Base-by-base conservation (phyloP, 2,888 invertebrate species). In the Dione juno region DNA sequence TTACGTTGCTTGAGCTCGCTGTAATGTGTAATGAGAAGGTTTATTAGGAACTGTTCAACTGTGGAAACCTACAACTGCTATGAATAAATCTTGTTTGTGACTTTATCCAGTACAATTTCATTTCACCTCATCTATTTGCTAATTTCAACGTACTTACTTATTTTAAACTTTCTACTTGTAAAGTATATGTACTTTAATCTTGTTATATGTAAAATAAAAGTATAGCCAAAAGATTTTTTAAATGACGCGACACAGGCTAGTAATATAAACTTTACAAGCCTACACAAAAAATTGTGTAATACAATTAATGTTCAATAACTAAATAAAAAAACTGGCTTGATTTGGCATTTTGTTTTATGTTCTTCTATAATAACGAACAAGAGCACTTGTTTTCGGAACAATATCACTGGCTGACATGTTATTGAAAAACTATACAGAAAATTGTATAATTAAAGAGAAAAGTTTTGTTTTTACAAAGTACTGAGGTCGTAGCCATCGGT, bases 41-140 rank as follows among this genome's bases (percentile, higher is more conserved):
- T 61, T 28, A 45, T 61, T 61, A n/a, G n/a, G 10, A 1, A 28
- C n/a, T n/a, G 43, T 61, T 61, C 45, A 57, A 57, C 54, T 61
- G 41, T 59, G n/a, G 28, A 61, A 28, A 50, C 9, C 11, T 57
- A 57, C 37, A 37, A 57, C n/a, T 57, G 16, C 54, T 10, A 11
- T 57, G 16, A 16, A 54, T 54, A 10, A 8, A 35, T 35, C n/a
- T 7, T 14, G 54, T 35, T 35, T 53, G 2, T 35, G 9, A n/a
- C n/a, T 54, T 53, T n/a, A n/a, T n/a, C n/a, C n/a, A n/a, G n/a
- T n/a, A n/a, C n/a, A n/a, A n/a, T n/a, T n/a, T n/a, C n/a, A n/a
- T n/a, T n/a, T n/a, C n/a, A n/a, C n/a, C n/a, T n/a, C n/a, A n/a
- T n/a, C n/a, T n/a, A n/a, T n/a, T n/a, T n/a, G n/a, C n/a, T n/a